Conservation (phyloP, 2,797 vertebrate species). For the Melanotaenia maccullochi region DNA sequence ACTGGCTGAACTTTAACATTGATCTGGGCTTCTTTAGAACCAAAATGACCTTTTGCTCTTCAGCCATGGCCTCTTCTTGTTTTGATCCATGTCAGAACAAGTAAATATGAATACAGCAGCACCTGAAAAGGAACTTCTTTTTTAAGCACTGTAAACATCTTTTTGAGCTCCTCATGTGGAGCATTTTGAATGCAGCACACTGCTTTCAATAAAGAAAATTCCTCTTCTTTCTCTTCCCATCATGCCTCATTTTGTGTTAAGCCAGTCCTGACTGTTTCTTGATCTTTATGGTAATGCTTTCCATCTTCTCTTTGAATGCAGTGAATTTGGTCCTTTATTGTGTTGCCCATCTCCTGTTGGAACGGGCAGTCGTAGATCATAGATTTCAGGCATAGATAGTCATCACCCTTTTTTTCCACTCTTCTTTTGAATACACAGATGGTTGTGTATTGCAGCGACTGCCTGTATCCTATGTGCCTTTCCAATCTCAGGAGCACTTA, state of each 20-base stretch:
- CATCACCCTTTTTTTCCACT: constrained; percentile 8
- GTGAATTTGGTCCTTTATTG: constrained; percentile 39
- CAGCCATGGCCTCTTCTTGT: constrained; percentile 8
- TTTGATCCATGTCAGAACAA: constrained; percentile 9
- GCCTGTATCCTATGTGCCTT: constrained; percentile 45
- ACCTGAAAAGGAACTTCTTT: constrained; percentile 2
- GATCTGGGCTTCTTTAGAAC: constrained; percentile 36
- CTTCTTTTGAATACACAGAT: constrained; percentile 40
- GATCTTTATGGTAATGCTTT: constrained; percentile 43
- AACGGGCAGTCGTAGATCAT: constrained; percentile 48
- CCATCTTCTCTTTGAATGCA: constrained; percentile 50
- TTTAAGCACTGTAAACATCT: constrained; percentile 18
- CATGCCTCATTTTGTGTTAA: constrained; percentile 42
- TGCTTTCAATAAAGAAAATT: constrained; percentile 25
- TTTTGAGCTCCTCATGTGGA: constrained; percentile 22
- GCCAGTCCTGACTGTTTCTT: constrained; percentile 26
- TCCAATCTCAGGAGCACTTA: constrained; percentile 50
- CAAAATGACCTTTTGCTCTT: constrained; percentile 40
- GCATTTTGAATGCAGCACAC: constrained; percentile 18
- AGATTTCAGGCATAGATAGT: constrained; percentile 45
- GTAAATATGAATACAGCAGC: constrained; percentile 4
- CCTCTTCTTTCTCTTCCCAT: constrained; percentile 22
- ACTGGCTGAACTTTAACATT: background rate
- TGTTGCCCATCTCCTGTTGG: constrained; percentile 47
- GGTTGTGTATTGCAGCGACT: constrained; percentile 52